A percentile compares a stretch with the other conserved stretches of the same genome.
Evolutionary conservation across 2,113 vertebrate genomes (phyloP).

Genomic region (Grammomys dolichurus): DNA sequence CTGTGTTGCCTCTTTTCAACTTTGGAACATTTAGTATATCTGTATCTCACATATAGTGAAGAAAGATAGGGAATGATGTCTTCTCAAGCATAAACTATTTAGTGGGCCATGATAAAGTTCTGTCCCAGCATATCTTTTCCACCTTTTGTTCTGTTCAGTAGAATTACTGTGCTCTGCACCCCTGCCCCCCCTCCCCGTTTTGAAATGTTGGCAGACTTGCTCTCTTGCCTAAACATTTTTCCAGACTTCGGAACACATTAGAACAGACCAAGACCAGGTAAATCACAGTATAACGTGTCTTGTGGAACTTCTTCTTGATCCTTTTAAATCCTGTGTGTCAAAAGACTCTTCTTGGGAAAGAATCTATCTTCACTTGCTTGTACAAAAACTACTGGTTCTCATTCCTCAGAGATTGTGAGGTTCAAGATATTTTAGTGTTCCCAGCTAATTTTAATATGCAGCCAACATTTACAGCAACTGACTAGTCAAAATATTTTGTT

Average conservation of each 20-base stretch:
- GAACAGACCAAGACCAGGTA: not conserved
- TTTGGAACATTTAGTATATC: not conserved
- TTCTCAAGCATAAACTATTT: not conserved
- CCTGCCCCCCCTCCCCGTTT: not conserved
- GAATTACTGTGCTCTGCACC: not conserved
- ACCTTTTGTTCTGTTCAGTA: constrained; percentile 6
- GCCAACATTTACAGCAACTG: not conserved
- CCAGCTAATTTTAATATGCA: not conserved
- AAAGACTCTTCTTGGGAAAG: not conserved
- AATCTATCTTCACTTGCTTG: not conserved
- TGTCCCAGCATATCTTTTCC: not conserved
- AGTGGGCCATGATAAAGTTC: not conserved
- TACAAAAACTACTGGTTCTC: not conserved
- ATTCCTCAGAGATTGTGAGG: not conserved
- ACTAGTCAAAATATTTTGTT: not conserved
- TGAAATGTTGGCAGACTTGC: constrained; percentile 6
- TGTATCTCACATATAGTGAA: not conserved
- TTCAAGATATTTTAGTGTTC: not conserved
- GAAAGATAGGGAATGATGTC: constrained; percentile 4
- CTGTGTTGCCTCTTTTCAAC: constrained; percentile 9
- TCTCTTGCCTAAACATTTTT: not conserved
- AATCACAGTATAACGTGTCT: not conserved
- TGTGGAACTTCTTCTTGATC: not conserved
- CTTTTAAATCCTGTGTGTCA: not conserved
- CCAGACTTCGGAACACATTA: not conserved